Conservation (phyloP, 2,797 vertebrate species). For the Sebastes flavidus region DNA sequence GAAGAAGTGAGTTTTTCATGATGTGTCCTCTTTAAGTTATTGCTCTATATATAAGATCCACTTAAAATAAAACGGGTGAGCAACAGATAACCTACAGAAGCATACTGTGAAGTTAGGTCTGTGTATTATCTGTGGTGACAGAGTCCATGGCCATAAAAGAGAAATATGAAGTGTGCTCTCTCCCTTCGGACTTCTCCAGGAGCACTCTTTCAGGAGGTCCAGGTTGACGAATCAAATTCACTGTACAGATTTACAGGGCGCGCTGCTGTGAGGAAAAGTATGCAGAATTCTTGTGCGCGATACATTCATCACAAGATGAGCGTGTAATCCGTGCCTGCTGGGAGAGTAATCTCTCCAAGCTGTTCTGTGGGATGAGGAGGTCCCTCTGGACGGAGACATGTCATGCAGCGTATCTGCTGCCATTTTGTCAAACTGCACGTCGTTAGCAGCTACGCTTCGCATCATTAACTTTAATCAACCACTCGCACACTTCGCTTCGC, state of each 20-base stretch:
- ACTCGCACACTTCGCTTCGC: neutral
- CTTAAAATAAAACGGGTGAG: neutral
- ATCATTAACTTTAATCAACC: slow-evolving; percentile 38
- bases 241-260: slow-evolving; percentile 29
- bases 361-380: slow-evolving; percentile 2
- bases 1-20: no score
- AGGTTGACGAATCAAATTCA: slow-evolving; percentile 33
- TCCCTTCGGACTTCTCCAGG: slow-evolving; percentile 13
- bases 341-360: slow-evolving; percentile 36
- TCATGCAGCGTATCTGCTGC: neutral
- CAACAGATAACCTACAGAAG: neutral
- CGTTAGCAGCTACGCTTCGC: slow-evolving; percentile 16
- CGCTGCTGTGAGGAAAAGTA: slow-evolving; percentile 2
- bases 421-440: slow-evolving; percentile 39
- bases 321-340: slow-evolving; percentile 2
- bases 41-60: no score
- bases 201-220: slow-evolving; percentile 16
- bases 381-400: neutral
- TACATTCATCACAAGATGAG: slow-evolving; percentile 36
- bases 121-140: slow-evolving; percentile 14
- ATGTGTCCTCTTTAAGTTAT: no score
- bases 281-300: neutral
- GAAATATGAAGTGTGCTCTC: slow-evolving; percentile 20
- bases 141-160: slow-evolving; percentile 22
- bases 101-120: neutral